Base-by-base conservation (phyloP, 1,140 invertebrate species). In the Drosophila truncata region DNA sequence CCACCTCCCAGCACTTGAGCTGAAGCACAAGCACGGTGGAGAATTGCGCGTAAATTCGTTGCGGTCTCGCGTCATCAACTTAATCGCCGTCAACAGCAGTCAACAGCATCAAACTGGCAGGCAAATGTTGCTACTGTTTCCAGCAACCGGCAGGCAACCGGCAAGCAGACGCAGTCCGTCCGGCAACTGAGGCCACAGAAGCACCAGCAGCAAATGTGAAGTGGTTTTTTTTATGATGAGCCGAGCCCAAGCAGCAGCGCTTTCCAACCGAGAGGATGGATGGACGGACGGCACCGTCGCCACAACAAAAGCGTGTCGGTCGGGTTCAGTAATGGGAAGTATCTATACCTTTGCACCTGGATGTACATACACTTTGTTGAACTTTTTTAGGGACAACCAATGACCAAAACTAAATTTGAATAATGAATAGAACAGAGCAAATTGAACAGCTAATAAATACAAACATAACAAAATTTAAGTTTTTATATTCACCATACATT, bases 41-140 rank as follows among this genome's bases (percentile, higher is more conserved):
- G 85, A 90, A 90, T 90, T 90, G 85, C 85, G 85, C 85, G 85
- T 90, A 90, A 90, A 90, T 90, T 90, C 81, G 85, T 90, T 90
- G 85, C 85, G 85, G 85, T 90, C 82, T 81, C 85, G 85, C 80
- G 85, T 90, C 85, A 90, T 90, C 85, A 90, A 90, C 85, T 78
- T 90, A 90, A 90, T 90, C 85, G 81, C 85, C 85, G 85, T 88
- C 84, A 88, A 88, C 84, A 81, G 84, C 84, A 87, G 81, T 88
- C 84, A 90, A 90, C 84, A 84, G 80, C 85, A 88, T 88, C 81
- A 88, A 88, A 88, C 85, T 90, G 85, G 74, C 85, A 90, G 66
- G 78, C 75, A 82, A 84, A 90, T 72, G 85, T 90, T 90, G 85
- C 85, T 90, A 90, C 85, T 90, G 85, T 90, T 90, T 90, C 66